These are phyloP conservation scores for Chiloscyllium plagiosum DNA, from an alignment of 2,113 vertebrate genomes.

Conservation along the genomic window DNA sequence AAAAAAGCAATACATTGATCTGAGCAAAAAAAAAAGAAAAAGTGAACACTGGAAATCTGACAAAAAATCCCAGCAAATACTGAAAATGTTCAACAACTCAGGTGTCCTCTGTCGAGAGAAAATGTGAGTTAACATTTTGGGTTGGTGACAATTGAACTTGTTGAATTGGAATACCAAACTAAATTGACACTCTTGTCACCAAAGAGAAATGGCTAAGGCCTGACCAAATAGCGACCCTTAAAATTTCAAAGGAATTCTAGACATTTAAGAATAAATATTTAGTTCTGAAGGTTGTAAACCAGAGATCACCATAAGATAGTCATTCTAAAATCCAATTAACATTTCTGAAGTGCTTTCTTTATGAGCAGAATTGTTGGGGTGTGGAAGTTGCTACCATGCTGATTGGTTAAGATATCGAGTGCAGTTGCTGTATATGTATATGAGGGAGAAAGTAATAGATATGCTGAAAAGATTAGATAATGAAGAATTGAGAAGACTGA, in stretches of 20 bases:
- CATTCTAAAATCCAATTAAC: no score
- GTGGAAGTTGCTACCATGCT: no score
- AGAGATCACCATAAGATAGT: background rate
- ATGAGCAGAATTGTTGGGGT: no score
- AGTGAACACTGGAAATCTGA: no score
- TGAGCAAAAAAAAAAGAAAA: background rate
- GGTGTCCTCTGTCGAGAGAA: background rate
- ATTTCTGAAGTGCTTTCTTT: no score
- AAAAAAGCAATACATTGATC: background rate
- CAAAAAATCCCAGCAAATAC: background rate
- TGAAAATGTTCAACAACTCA: background rate
- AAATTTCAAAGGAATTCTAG: background rate
- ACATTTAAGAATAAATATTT: background rate
- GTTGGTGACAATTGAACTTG: background rate
- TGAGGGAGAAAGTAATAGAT: background rate
- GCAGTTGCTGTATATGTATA: background rate
- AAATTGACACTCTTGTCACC: background rate
- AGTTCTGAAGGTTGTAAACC: background rate
- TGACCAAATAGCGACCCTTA: background rate
- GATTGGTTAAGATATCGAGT: background rate
- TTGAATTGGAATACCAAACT: background rate
- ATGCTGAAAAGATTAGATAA: background rate
- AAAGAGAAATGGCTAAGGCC: background rate
- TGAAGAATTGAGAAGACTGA: background rate
- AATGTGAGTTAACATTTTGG: background rate